These are phyloP conservation scores for Ctenosaura bakeri DNA, from an alignment of 2,797 vertebrate genomes.

Conservation along the genomic window DNA sequence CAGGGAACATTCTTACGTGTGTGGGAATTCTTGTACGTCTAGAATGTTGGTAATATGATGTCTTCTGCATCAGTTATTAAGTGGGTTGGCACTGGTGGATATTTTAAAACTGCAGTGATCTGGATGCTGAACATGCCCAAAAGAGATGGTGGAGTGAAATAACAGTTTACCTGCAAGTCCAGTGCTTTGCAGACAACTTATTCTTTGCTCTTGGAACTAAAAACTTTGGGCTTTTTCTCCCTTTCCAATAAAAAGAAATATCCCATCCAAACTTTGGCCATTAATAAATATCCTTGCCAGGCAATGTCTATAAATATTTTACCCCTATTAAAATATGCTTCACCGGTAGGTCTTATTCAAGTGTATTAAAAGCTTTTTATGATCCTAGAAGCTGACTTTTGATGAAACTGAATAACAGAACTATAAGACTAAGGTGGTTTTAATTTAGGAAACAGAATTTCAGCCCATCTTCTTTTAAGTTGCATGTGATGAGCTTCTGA, in stretches of 20 bases:
- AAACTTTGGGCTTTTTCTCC: not conserved
- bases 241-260: not conserved
- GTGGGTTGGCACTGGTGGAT: not conserved
- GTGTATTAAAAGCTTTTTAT: not conserved
- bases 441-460: conserved; percentile 15
- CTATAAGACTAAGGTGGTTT: not conserved
- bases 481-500: not conserved
- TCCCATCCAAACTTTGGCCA: not conserved
- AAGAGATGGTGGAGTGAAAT: not conserved
- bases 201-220: not conserved
- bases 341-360: not conserved
- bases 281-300: not conserved
- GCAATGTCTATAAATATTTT: not conserved
- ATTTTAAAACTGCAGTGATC: not conserved
- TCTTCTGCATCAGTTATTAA: conserved; percentile 13
- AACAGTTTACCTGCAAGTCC: not conserved
- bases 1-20: conserved; percentile 12
- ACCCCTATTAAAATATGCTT: not conserved
- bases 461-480: not conserved
- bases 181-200: not conserved
- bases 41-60: not conserved
- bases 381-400: not conserved
- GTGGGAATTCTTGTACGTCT: not conserved
- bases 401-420: not conserved
- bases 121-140: not conserved